Conservation (phyloP, 2,888 invertebrate genomes). For the Chrysolina oricalcia region DNA sequence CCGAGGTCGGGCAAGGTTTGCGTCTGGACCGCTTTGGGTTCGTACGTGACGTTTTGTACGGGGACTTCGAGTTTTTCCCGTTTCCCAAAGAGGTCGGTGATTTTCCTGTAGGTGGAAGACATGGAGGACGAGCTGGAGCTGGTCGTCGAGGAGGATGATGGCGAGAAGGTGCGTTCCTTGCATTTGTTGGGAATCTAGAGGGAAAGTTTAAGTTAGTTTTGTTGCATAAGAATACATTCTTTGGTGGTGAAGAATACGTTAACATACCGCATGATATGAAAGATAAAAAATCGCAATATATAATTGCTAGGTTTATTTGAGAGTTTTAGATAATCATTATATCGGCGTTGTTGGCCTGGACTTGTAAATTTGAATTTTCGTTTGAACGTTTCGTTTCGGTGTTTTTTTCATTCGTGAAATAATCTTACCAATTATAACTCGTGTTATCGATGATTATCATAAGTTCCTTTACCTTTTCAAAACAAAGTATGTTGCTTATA, state of each 20-base stretch:
- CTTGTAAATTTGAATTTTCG: too few relatives aligned
- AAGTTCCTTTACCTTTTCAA: too few relatives aligned
- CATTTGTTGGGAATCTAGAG: conserved; percentile 41
- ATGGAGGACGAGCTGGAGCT: conserved; percentile 76
- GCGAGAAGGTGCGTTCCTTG: conserved; percentile 66
- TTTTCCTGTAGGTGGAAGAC: conserved; percentile 79
- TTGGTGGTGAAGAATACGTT: not conserved
- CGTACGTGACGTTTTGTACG: conserved; percentile 58
- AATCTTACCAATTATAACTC: too few relatives aligned
- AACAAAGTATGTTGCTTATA: too few relatives aligned
- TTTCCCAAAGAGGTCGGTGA: conserved; percentile 77
- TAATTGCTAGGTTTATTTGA: too few relatives aligned
- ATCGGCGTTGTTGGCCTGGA: too few relatives aligned
- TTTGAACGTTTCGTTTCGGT: too few relatives aligned
- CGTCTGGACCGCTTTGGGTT: conserved; percentile 54
- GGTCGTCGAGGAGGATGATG: conserved; percentile 74
- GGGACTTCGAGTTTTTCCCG: conserved; percentile 61
- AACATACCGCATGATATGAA: too few relatives aligned
- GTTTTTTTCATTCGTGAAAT: too few relatives aligned
- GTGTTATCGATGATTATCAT: too few relatives aligned
- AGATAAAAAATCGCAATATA: too few relatives aligned
- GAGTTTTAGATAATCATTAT: too few relatives aligned
- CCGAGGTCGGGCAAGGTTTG: conserved; percentile 73
- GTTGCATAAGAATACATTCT: not conserved
- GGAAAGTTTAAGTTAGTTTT: not conserved